Evolutionary conservation across 2,113 vertebrate species (phyloP), one percentile per base, ranked within the genome.

Genomic region (Oophaga pumilio): DNA sequence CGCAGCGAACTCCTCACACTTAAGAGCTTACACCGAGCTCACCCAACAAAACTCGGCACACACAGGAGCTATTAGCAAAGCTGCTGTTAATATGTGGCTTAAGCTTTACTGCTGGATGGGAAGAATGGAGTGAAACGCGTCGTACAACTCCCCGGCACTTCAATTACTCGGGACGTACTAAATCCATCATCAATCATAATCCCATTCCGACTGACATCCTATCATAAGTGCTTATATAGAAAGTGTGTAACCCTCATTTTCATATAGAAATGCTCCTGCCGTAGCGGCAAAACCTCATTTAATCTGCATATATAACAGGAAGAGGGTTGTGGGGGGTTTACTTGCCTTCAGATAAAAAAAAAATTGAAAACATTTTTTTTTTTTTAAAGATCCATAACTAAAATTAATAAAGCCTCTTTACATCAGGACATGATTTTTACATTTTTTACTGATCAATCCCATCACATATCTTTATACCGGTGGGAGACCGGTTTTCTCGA

Each of bases 161-260:
- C 83, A 85, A 85, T 74, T 85, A 85, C 83, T 26, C 68, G 9
- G 50, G 15, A 59, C 17, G 56, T 71, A 84, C 83, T 73, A 73
- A 73, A 85, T 14, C 83, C 43, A 56, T 74, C 83, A 85, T 85
- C 83, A 73, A 85, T 85, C 83, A 85, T 85, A 85, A 73, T 85
- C 83, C 52, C 66, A 66, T 71, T 71, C 24, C 83, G 28, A 20
- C 53, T 85, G 83, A 85, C 83, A 74, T 74, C 83, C 73, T n/a
- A 85, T 85, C 83, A 74, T 73, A 85, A 85, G 68, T 74, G 68
- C 28, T 74, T 33, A 64, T 50, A n/a, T 43, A 66, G 59, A n/a
- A 64, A 50, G 60, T 66, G 79, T 49, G 28, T 20, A 64, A 13
- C 60, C 79, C 59, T 56, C 24, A n/a, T 49, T 82, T 50, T 66